phyloP scores from a whole-genome alignment of 2,797 vertebrate genomes.

The Pteropus rufus region DNA sequence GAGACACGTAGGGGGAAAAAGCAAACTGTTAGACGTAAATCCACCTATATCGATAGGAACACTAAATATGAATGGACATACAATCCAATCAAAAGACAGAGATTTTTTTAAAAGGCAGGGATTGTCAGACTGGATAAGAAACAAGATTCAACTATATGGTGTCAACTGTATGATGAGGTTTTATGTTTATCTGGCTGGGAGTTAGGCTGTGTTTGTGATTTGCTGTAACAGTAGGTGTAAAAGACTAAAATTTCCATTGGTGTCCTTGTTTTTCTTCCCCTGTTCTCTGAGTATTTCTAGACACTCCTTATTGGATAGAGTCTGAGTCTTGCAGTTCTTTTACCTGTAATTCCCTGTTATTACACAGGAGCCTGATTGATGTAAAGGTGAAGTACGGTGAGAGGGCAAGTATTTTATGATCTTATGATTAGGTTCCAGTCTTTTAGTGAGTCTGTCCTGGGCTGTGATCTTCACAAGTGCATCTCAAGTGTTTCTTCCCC shows the following conservation, averaged over 20 bases:
- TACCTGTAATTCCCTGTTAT: neutral
- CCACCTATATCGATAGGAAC: neutral
- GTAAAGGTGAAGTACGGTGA: neutral
- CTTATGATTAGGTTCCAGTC: neutral
- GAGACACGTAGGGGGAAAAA: neutral
- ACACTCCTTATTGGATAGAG: neutral
- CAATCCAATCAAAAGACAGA: neutral
- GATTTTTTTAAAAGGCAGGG: neutral
- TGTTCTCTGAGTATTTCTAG: neutral
- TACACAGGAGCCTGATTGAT: neutral
- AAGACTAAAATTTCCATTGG: neutral
- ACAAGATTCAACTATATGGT: neutral
- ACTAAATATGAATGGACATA: neutral
- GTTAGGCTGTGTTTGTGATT: neutral
- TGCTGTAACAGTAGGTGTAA: neutral
- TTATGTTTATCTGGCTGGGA: neutral
- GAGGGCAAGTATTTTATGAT: neutral
- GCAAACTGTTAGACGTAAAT: neutral
- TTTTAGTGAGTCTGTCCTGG: neutral
- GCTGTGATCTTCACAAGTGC: neutral
- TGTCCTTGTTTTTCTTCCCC: neutral
- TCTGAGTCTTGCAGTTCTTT: neutral
- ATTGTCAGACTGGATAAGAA: slow-evolving; percentile 9
- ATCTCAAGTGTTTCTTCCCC: neutral
- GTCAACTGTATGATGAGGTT: neutral